These are phyloP conservation scores for Drosophila buzzatii DNA, from an alignment of 2,888 invertebrate species.

Conservation along the genomic window DNA sequence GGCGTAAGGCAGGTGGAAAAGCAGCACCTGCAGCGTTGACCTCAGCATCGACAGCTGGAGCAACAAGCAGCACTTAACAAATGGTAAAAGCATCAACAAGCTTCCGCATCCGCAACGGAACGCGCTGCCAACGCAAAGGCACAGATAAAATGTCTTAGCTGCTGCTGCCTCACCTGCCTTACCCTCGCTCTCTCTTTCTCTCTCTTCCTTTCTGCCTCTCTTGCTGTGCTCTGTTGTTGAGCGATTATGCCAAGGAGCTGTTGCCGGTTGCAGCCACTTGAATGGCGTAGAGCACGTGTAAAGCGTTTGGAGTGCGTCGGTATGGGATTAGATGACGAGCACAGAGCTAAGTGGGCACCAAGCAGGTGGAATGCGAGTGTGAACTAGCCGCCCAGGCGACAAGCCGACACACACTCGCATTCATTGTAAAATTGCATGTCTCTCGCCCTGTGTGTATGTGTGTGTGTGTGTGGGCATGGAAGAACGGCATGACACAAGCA, in stretches of 20 bases:
- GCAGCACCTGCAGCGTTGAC: slow-evolving; percentile 78
- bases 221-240: slow-evolving; percentile 53
- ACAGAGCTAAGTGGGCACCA: slow-evolving; percentile 25
- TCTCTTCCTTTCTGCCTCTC: slow-evolving; percentile 11
- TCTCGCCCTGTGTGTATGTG: not conserved
- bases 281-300: slow-evolving; percentile 76
- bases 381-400: slow-evolving; percentile 63
- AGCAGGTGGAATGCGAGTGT: slow-evolving; percentile 57
- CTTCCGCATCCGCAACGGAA: slow-evolving; percentile 80
- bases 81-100: slow-evolving; percentile 81
- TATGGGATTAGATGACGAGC: slow-evolving; percentile 68
- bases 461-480: not conserved
- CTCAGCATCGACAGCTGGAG: slow-evolving; percentile 80
- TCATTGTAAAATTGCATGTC: slow-evolving; percentile 16
- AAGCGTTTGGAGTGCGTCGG: slow-evolving; percentile 78
- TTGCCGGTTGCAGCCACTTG: slow-evolving; percentile 70
- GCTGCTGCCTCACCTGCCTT: slow-evolving; percentile 9
- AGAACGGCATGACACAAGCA: slow-evolving; percentile 25
- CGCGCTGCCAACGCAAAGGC: slow-evolving; percentile 69
- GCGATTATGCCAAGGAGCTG: slow-evolving; percentile 78
- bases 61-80: slow-evolving; percentile 82
- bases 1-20: slow-evolving; percentile 42
- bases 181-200: not conserved
- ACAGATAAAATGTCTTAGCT: slow-evolving; percentile 78
- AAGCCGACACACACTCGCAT: slow-evolving; percentile 42